Base-by-base conservation (phyloP, 2,888 invertebrate genomes). In the Rotaria socialis region DNA sequence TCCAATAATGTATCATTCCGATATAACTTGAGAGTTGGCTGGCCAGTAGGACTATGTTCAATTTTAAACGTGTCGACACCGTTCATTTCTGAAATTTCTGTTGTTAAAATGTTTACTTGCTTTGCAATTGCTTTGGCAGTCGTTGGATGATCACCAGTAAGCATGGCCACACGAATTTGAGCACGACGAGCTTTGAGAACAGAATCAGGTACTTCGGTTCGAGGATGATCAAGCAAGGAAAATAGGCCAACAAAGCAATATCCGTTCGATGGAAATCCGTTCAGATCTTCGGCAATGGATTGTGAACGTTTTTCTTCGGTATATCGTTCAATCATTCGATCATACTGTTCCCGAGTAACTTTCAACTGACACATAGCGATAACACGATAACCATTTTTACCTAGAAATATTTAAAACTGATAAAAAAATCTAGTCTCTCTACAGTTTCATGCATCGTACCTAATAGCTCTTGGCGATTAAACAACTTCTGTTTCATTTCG, bases 231-330 rank as follows among this genome's bases (percentile, higher is more conserved):
- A n/a, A 85, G 75, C 10, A 85, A 75, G 11, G 75, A 75, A 43
- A 85, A 56, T 55, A 85, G 75, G 43, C 85, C 85, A 41, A 85
- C 75, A 55, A 85, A 55, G 35, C 80, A 85, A 56, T 75, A 85
- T 43, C 56, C 85, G 55, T 80, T 58, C 8, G 24, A 22, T 58
- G 58, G 58, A n/a, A 58, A 22, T n/a, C 58, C 58, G 19, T 4
- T n/a, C 8, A 58, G n/a, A 58, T 58, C 58, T 58, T 58, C 58
- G 19, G 7, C 3, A 58, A 19, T n/a, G 5, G 24, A n/a, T 50
- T 8, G 8, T 50, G 50, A 50, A 22, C n/a, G 58, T 8, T 58
- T 11, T 58, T 14, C 24, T n/a, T 58, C 58, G 8, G 10, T 58
- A 58, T 58, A 58, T n/a, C 7, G 24, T 7, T 58, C 24, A 7